Evolutionary conservation across 2,113 vertebrate genomes (phyloP), one percentile per base, ranked within the genome.

Genomic region (Xenopus tropicalis): DNA sequence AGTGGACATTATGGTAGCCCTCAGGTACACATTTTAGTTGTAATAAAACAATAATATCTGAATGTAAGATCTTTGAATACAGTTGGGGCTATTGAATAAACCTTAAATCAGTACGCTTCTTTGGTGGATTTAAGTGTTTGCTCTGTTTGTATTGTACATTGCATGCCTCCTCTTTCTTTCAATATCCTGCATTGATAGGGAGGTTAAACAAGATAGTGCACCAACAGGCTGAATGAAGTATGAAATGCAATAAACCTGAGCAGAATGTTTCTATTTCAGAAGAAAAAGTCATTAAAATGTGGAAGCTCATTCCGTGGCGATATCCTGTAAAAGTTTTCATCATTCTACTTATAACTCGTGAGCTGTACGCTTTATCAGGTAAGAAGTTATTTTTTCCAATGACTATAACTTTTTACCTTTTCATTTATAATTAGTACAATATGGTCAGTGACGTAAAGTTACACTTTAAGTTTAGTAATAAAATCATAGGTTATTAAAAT

Each of bases 171-270:
- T 48, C 22, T 67, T 54, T 5, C 23, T 24, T 76, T 63, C 66
- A 76, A 76, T 69, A 76, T 76, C 66, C 73, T 69, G 66, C 59
- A 63, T 24, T 44, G 66, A 76, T 69, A 69, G 16, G 46, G 69
- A 37, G 24, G 46, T 63, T 67, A 76, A 76, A 76, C 66, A 69
- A 63, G 24, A 69, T 54, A 69, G 54, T 43, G n/a, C n/a, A 66
- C 20, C 13, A n/a, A n/a, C 52, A 54, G 17, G 46, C 52, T 19
- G 43, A 29, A 63, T 43, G n/a, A 16, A 17, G 21, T 46, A 42
- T 54, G 66, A 63, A 44, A 52, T 61, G 46, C 58, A 52, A 63
- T 69, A n/a, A 76, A 56, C 46, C 48, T n/a, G 11, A 66, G 25
- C 43, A 1, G 14, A 52, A 13, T 63, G 11, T 24, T 63, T 69